Base-by-base conservation (phyloP, 2,113 vertebrate species). In the Actenoides hombroni region DNA sequence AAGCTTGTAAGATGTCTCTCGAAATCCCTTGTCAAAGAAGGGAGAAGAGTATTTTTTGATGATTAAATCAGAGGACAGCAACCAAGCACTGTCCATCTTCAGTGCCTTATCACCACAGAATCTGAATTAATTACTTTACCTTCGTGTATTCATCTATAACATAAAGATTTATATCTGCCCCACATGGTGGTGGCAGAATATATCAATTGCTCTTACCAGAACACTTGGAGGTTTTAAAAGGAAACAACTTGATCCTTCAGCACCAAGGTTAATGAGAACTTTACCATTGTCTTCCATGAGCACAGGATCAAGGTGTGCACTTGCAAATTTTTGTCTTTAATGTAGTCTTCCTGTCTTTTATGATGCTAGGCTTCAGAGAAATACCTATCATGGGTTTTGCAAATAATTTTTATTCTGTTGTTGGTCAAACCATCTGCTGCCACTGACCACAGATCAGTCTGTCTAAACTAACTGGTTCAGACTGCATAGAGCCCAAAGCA, bases 281-380 rank as follows among this genome's bases (percentile, higher is more conserved):
- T 91, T 94, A 49, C 56, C 31, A 18, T 37, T 74, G 40, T 82
- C 21, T 91, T 88, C n/a, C 49, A 17, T 25, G 24, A 88, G 44
- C 37, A 42, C 3, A 69, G 40, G 40, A 74, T 46, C n/a, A 59
- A 33, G 13, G 16, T 0, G 0, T 33, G 12, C 9, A 35, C 6
- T 89, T 81, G 60, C 4, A 78, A 39, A 48, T 63, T 77, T 78
- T 89, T 77, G 26, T 60, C 42, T 33, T 51, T 60, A 51, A 39
- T 8, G 49, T 18, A 25, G 33, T 42, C 23, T 75, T 88, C 68
- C 4, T 46, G 23, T 60, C 26, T 88, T 83, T 56, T 69, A 65
- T 21, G 8, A 60, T 29, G 37, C 4, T 21, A 42, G 28, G 46
- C 80, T 54, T 44, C 35, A 82, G 16, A 70, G 16, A 92, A 89